phyloP scores from a whole-genome alignment of 2,888 invertebrate species.

The Teleogryllus oceanicus region DNA sequence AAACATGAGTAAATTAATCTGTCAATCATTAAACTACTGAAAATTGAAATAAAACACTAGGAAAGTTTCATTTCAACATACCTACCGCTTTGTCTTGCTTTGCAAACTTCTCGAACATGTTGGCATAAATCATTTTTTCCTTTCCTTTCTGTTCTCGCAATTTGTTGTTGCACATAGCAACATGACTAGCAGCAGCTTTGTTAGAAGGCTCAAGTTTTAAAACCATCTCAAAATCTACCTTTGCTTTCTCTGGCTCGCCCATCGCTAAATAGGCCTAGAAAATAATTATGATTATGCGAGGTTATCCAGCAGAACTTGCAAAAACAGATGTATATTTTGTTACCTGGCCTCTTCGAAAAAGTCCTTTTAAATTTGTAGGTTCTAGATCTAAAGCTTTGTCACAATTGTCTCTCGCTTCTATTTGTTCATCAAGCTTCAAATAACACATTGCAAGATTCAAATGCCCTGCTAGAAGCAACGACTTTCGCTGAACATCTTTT shows the following conservation, averaged over 20 bases:
- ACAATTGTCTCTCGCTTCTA: slow-evolving; percentile 71
- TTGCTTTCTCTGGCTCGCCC: slow-evolving; percentile 74
- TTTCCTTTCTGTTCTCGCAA: slow-evolving; percentile 72
- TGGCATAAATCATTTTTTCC: slow-evolving; percentile 85
- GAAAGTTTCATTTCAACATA: slow-evolving; percentile 28
- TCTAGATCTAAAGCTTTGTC: slow-evolving; percentile 73
- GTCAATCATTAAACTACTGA: too few species aligned
- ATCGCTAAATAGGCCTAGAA: slow-evolving; percentile 64
- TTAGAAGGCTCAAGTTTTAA: slow-evolving; percentile 78
- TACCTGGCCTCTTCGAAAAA: slow-evolving; percentile 80
- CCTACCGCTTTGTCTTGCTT: slow-evolving; percentile 72
- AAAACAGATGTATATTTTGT: slow-evolving; percentile 24
- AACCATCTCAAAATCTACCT: slow-evolving; percentile 72
- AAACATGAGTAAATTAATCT: too few species aligned
- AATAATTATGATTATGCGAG: neutral
- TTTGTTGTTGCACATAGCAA: slow-evolving; percentile 65
- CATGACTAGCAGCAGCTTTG: slow-evolving; percentile 78
- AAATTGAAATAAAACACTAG: too few species aligned
- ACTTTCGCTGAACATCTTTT: slow-evolving; percentile 51
- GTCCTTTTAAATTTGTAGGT: slow-evolving; percentile 77
- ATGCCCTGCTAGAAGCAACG: slow-evolving; percentile 65
- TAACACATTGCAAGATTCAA: slow-evolving; percentile 80
- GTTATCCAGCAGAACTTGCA: slow-evolving; percentile 3
- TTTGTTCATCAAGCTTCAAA: slow-evolving; percentile 68
- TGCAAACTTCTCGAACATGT: slow-evolving; percentile 94